phyloP scores from a whole-genome alignment of 2,888 invertebrate genomes.

The Metopia argyrocephala region DNA sequence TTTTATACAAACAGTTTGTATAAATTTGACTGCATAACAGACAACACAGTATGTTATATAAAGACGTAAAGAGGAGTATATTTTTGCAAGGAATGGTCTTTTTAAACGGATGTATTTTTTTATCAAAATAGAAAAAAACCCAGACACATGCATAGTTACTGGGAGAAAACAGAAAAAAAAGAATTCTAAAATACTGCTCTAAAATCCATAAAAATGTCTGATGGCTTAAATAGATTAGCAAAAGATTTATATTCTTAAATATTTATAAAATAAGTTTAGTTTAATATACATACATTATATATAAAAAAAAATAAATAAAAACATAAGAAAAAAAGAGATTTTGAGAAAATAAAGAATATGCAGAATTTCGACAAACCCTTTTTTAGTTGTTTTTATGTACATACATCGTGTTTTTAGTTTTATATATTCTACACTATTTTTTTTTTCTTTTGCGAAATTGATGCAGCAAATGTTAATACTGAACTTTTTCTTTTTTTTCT shows the following conservation, averaged over 20 bases:
- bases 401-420: background rate
- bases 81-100: too few relatives aligned
- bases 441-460: background rate
- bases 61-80: background rate
- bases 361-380: background rate
- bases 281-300: background rate
- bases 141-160: background rate
- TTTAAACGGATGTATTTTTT: background rate
- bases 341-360: background rate
- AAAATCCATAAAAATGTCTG: slow-evolving; percentile 53
- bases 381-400: background rate
- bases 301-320: background rate
- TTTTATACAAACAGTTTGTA: slow-evolving; percentile 6
- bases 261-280: slow-evolving; percentile 15
- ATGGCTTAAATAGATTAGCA: slow-evolving; percentile 53
- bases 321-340: background rate
- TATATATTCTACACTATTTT: background rate
- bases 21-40: slow-evolving; percentile 9
- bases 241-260: slow-evolving; percentile 53
- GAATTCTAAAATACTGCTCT: slow-evolving; percentile 5
- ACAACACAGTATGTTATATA: background rate
- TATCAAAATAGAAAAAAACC: background rate
- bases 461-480: background rate
- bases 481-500: background rate
- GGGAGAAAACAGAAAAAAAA: background rate